A percentile compares a stretch with the other conserved stretches of the same genome.
Conservation (phyloP, 1,140 invertebrate species). For the Brachionus paranguensis region DNA sequence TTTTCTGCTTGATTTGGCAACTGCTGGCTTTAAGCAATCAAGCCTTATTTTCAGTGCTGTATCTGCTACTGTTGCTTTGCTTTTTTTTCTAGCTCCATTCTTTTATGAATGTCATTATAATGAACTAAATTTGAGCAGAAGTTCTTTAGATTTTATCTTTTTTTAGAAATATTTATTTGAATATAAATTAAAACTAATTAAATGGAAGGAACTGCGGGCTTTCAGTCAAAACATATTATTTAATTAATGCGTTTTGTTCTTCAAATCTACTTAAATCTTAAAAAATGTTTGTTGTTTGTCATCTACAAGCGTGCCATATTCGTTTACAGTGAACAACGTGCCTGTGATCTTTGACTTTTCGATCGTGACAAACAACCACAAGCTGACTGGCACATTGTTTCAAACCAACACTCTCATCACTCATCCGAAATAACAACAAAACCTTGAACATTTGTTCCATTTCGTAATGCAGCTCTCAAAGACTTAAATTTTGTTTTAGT, state of each 20-base stretch:
- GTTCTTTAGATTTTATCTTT: background rate
- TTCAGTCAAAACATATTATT: background rate
- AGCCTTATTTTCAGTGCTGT: background rate
- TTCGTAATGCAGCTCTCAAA: background rate
- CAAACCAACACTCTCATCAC: background rate
- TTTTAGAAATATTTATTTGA: background rate
- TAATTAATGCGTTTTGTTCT: background rate
- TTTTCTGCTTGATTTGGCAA: background rate
- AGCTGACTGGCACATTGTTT: background rate
- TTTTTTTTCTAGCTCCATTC: background rate
- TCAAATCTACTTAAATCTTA: background rate
- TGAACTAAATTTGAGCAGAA: background rate
- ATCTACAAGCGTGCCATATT: background rate
- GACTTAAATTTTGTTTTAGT: too few relatives aligned
- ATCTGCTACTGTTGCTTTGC: background rate
- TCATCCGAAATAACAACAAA: background rate
- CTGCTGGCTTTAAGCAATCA: background rate
- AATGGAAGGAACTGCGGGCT: background rate
- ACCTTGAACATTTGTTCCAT: background rate
- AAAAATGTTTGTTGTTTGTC: background rate
- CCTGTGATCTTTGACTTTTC: background rate
- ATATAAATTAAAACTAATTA: background rate
- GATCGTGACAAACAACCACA: background rate
- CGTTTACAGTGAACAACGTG: background rate
- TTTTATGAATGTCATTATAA: background rate